Base-by-base conservation (phyloP, 2,888 invertebrate species). In the Netelia melanura region DNA sequence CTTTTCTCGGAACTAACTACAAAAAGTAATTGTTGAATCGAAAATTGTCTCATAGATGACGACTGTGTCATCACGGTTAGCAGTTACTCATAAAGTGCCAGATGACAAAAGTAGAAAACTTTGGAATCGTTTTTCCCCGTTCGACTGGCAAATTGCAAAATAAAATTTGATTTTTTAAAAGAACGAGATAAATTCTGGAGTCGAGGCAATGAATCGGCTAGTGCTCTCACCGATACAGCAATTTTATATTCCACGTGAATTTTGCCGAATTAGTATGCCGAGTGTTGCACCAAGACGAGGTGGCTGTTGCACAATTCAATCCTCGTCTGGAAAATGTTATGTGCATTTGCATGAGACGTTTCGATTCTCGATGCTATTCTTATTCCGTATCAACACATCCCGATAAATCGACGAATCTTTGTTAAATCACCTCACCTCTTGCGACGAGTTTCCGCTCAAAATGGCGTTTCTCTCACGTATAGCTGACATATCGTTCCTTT, bases 171-270 rank as follows among this genome's bases (percentile, higher is more conserved):
- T 56, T 21, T 9, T 48, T 48, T 48, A 48, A 48, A 48, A 23
- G 17, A 58, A 52, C 23, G 25, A 68, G 11, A 44, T 48, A 54
- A 68, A n/a, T 23, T 68, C n/a, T 11, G 1, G 6, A 54, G 3
- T 64, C 43, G 44, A 11, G 71, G 56, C 17, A 72, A 61, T 11
- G 21, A 80, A 72, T 25, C 62, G 72, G 71, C 11, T 72, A 74
- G 23, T 72, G 64, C 43, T 72, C 72, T 72, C 67, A 70, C 54
- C 54, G 54, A 65, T 83, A 44, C 68, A 14, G 70, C 44, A 52
- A 67, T 17, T 80, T 68, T 65, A 83, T 80, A 83, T 85, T 83
- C 85, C 75, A 67, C n/a, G 67, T 76, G 76, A 85, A 68, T 11
- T 65, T 80, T 76, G 64, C 3, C 30, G 61, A 80, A 83, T 85